Evolutionary conservation across 2,113 vertebrate genomes (phyloP).

Genomic region (Tautogolabrus adspersus): DNA sequence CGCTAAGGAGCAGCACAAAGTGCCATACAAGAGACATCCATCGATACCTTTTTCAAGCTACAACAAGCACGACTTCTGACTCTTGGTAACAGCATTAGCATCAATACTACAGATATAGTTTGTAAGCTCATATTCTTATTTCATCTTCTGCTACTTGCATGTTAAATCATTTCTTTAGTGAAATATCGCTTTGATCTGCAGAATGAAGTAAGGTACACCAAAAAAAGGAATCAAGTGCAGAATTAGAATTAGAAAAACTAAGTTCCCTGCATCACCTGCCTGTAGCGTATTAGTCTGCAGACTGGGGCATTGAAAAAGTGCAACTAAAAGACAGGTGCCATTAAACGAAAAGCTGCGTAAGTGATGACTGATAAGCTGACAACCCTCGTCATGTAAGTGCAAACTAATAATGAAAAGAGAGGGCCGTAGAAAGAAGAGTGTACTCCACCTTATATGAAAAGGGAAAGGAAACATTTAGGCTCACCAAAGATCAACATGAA

Average conservation of each 20-base stretch:
- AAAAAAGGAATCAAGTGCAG: neutral
- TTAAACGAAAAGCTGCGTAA: neutral
- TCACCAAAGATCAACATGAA: slow-evolving; percentile 58
- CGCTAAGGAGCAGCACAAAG: slow-evolving; percentile 5
- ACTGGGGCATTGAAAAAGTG: neutral
- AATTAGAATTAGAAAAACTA: neutral
- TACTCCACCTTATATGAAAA: slow-evolving; percentile 38
- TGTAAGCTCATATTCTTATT: neutral
- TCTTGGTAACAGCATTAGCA: neutral
- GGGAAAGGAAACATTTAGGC: slow-evolving; percentile 31
- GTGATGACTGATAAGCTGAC: slow-evolving; percentile 30
- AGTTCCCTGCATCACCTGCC: slow-evolving; percentile 1
- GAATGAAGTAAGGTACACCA: neutral
- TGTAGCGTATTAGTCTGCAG: slow-evolving; percentile 4
- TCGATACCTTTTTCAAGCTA: neutral
- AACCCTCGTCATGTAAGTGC: slow-evolving; percentile 25
- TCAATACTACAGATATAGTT: too few relatives aligned
- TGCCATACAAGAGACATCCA: slow-evolving; percentile 9
- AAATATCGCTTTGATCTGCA: neutral
- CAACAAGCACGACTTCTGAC: neutral
- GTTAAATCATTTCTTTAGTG: neutral
- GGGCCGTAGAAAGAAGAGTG: slow-evolving; percentile 15
- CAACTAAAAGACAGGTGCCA: slow-evolving; percentile 16
- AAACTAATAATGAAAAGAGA: slow-evolving; percentile 37
- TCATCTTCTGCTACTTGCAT: neutral